Conservation (phyloP, 2,113 vertebrate genomes). For the Platysternon megacephalum region DNA sequence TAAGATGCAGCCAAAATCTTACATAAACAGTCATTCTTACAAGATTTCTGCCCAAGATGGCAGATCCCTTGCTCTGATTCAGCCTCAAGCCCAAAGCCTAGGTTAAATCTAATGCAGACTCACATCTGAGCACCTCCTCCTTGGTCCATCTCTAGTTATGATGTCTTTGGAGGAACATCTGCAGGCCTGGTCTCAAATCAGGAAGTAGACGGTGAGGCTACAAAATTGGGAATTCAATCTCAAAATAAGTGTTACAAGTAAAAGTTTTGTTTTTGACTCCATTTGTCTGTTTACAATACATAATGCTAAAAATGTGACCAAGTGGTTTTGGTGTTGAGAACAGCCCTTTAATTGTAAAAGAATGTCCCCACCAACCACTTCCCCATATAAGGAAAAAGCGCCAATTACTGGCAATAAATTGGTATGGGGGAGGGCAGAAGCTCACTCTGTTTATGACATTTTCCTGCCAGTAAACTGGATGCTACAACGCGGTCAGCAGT, state of each 20-base stretch:
- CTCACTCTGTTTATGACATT: background rate
- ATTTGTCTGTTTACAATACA: slow-evolving; percentile 19
- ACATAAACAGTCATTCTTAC: accelerated
- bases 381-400: slow-evolving; percentile 61
- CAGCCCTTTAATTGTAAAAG: slow-evolving; percentile 56
- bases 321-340: slow-evolving; percentile 25
- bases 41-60: background rate
- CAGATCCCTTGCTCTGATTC: accelerated
- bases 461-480: background rate
- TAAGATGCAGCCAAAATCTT: background rate
- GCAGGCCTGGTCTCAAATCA: background rate
- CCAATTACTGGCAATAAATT: slow-evolving; percentile 39
- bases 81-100: background rate
- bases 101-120: background rate
- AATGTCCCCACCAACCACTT: slow-evolving; percentile 59
- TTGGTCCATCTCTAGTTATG: background rate
- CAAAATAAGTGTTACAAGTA: slow-evolving; percentile 48
- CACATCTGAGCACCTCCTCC: background rate
- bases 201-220: background rate
- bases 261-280: slow-evolving; percentile 39
- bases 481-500: accelerated
- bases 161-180: background rate
- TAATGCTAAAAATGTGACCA: background rate
- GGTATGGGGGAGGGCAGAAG: background rate
- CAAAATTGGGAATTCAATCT: slow-evolving; percentile 14